Evolutionary conservation across 2,113 vertebrate species (phyloP).

Genomic region (Deroptyus accipitrinus): DNA sequence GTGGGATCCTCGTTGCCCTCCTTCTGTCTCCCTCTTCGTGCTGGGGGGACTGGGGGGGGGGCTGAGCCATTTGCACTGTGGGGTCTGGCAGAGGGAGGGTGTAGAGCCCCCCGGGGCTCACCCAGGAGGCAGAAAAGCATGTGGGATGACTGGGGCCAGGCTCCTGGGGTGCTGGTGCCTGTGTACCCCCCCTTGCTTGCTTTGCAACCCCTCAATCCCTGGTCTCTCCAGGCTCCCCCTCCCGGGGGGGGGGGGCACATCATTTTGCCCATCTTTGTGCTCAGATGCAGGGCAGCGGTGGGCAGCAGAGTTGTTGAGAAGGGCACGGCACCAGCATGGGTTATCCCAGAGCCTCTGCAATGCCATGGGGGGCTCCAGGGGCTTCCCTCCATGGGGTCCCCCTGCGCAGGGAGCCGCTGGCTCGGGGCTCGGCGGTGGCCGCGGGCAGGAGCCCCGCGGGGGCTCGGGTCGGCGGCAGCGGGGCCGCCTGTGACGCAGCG

Average conservation of each 20-base stretch:
- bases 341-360: background rate
- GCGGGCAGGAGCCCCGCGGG: background rate
- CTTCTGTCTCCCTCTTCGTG: background rate
- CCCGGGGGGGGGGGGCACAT: fast-evolving
- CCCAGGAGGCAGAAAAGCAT: background rate
- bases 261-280: background rate
- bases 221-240: background rate
- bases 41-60: fast-evolving
- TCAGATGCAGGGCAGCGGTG: background rate
- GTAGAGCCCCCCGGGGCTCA: background rate
- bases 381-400: background rate
- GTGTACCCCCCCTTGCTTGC: fast-evolving
- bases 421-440: background rate
- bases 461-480: background rate
- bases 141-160: background rate
- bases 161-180: background rate
- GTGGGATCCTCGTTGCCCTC: background rate
- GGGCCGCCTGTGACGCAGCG: slow-evolving; percentile 53
- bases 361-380: background rate
- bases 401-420: background rate
- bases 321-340: background rate
- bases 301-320: background rate
- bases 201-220: fast-evolving
- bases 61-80: background rate
- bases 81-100: background rate